Conservation (phyloP, 2,797 vertebrate genomes). For the Dendrocincla tyrannina region DNA sequence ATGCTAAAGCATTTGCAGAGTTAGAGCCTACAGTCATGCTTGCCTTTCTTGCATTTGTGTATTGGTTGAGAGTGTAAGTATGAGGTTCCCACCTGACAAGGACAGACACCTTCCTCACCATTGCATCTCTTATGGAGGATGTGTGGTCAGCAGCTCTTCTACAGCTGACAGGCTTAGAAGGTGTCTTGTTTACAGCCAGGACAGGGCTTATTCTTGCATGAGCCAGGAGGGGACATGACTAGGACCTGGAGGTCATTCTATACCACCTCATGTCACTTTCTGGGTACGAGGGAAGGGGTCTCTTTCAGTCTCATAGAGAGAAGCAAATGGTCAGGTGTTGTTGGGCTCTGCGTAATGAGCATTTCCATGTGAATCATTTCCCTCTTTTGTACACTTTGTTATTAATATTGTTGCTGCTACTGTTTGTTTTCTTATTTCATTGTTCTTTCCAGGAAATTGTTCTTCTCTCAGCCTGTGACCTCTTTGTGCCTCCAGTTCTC, state of each 20-base stretch:
- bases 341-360: not conserved
- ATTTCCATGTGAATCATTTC: accelerated
- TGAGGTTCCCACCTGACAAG: not conserved
- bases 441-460: not conserved
- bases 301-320: accelerated
- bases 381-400: not conserved
- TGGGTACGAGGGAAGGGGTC: not conserved
- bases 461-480: not conserved
- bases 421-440: not conserved
- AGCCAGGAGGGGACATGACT: not conserved
- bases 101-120: accelerated
- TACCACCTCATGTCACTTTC: not conserved
- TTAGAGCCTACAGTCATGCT: not conserved
- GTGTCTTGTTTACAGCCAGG: not conserved
- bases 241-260: not conserved
- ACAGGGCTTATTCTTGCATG: not conserved
- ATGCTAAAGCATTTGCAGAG: not conserved
- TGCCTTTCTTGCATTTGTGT: not conserved
- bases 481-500: not conserved
- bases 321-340: accelerated
- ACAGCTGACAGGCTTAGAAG: not conserved
- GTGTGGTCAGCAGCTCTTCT: not conserved
- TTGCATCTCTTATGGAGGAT: not conserved
- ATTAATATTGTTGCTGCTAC: not conserved
- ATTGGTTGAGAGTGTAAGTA: not conserved